These are phyloP conservation scores for Chelonus formosanus DNA, from an alignment of 2,888 invertebrate species.

Conservation along the genomic window DNA sequence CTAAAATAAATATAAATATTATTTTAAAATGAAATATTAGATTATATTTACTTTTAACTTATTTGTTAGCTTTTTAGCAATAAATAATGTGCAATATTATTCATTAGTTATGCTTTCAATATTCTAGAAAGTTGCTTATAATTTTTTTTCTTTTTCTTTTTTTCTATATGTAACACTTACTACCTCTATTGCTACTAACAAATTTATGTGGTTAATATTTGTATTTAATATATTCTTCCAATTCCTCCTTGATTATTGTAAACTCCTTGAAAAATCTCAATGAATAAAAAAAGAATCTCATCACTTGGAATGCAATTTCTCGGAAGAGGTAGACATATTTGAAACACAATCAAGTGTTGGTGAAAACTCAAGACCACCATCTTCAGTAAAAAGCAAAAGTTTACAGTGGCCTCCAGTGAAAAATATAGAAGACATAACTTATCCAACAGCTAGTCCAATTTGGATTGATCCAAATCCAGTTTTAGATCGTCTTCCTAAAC, in stretches of 20 bases:
- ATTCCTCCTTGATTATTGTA: background rate
- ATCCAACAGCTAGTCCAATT: conserved; percentile 61
- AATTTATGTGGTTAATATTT: conserved; percentile 19
- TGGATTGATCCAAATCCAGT: conserved; percentile 61
- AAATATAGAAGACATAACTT: conserved; percentile 58
- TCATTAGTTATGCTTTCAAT: too few species aligned
- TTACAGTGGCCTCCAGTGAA: conserved; percentile 59
- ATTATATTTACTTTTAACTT: too few species aligned
- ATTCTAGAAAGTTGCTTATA: too few species aligned
- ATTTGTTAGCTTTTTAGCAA: too few species aligned
- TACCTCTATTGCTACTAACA: conserved; percentile 35
- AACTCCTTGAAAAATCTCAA: too few species aligned
- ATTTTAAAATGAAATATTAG: too few species aligned
- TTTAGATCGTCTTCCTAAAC: conserved; percentile 48
- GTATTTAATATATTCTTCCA: conserved; percentile 21
- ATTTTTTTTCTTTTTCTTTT: conserved; percentile 36
- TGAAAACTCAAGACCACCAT: conserved; percentile 41
- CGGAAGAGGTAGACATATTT: conserved; percentile 17
- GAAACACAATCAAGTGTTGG: conserved; percentile 33
- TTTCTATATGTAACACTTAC: conserved; percentile 52
- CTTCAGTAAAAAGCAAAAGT: conserved; percentile 51
- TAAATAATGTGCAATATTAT: too few species aligned
- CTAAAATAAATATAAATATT: too few species aligned
- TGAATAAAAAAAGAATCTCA: conserved; percentile 40
- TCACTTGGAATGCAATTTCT: conserved; percentile 42